Evolutionary conservation across 2,113 vertebrate genomes (phyloP).

Genomic region (Oreochromis aureus): DNA sequence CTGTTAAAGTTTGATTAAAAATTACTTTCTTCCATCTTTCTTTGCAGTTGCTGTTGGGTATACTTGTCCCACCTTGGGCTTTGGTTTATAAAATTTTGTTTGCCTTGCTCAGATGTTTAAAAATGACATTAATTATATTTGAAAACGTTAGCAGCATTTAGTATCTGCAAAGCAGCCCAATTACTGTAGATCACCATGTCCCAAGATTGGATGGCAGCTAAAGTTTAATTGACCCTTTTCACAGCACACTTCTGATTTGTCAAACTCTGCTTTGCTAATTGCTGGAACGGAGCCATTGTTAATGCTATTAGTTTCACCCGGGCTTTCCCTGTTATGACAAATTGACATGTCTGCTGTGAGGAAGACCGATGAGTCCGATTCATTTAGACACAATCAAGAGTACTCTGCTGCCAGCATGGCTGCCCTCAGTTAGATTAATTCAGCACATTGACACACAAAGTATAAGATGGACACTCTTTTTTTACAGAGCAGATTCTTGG

Average conservation of each 20-base stretch:
- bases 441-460: not conserved
- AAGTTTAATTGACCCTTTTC: not conserved
- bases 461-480: not conserved
- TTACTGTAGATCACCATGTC: not conserved
- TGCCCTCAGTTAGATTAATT: not conserved
- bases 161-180: not conserved
- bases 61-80: not conserved
- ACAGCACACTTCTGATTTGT: not conserved
- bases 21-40: not conserved
- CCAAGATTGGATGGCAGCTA: not conserved
- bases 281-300: not conserved
- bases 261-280: not conserved
- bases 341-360: not conserved
- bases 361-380: not conserved
- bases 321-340: not conserved
- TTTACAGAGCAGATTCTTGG: not conserved
- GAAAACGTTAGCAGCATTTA: not conserved
- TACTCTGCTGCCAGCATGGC: not conserved
- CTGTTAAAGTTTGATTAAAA: not conserved
- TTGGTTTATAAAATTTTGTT: not conserved
- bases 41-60: not conserved
- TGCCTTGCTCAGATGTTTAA: not conserved
- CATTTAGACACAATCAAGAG: not conserved
- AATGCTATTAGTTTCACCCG: not conserved
- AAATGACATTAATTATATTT: not conserved